Base-by-base conservation (phyloP, 2,113 vertebrate genomes). In the Rissa tridactyla region DNA sequence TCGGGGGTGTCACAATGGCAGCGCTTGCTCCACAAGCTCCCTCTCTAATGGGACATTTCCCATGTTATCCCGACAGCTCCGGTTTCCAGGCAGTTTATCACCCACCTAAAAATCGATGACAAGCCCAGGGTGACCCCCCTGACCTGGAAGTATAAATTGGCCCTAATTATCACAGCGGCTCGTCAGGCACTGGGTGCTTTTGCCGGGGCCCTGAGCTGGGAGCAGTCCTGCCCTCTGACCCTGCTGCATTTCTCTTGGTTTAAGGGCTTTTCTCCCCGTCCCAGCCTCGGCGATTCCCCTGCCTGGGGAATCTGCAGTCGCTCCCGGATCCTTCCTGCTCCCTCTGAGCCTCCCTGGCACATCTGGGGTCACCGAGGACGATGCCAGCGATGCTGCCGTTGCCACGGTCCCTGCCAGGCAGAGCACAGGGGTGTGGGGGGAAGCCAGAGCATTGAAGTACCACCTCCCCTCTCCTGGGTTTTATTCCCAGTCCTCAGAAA, bases 101-200 rank as follows among this genome's bases (percentile, higher is more conserved):
- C 92, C 58, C 93, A 79, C 90, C 91, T 86, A 89, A 87, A 96
- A 96, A 97, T 96, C 92, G 96, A 96, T 97, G 97, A 97, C 96
- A 97, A 94, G 95, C 61, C 76, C 76, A 46, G 62, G 32, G 81
- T 90, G 95, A 96, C 87, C 96, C 88, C 88, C 62, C 51, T 89
- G 96, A 96, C 96, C 96, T 81, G 93, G 90, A 92, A 96, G 91
- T 94, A 96, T 97, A 97, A 97, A 97, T 97, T 93, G 91, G 83
- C 92, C 90, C 94, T 96, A 96, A 97, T 96, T 96, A 96, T 92
- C 96, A 64, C 92, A 42, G 86, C 13, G 6, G 64, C 89, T 94
- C 72, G 25, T 94, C 89, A 89, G 55, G 80, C 14, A 2, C 95
- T 83, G 82, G 92, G 91, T 92, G 94, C 88, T 94, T 57, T 26